Conservation (phyloP, 2,797 vertebrate genomes). For the Psittacula echo region DNA sequence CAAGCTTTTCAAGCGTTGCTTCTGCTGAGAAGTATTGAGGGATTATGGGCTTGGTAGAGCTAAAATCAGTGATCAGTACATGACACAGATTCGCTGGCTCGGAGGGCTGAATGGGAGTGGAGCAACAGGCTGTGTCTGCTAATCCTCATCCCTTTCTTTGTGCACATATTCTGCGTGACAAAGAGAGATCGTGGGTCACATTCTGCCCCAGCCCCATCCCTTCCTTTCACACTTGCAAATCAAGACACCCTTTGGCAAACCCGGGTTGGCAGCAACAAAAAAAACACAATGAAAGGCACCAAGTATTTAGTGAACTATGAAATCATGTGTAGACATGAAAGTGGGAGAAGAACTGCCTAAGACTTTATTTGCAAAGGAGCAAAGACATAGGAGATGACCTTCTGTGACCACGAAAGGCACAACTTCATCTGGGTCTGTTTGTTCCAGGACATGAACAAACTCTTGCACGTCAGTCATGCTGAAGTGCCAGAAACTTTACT, state of each 20-base stretch:
- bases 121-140: neutral
- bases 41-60: neutral
- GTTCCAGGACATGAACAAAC: neutral
- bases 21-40: neutral
- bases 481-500: neutral
- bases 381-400: conserved; percentile 62
- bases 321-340: neutral
- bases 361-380: neutral
- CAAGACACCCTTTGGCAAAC: neutral
- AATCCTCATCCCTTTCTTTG: conserved; percentile 32
- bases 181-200: neutral
- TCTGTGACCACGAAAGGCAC: conserved; percentile 35
- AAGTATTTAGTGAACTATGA: neutral
- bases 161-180: neutral
- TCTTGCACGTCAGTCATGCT: neutral
- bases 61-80: neutral
- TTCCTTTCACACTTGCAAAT: neutral
- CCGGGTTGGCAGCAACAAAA: neutral
- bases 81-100: rapidly evolving
- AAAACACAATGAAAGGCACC: neutral
- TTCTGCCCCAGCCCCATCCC: neutral
- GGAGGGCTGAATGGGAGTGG: neutral
- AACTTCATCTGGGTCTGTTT: conserved; percentile 45
- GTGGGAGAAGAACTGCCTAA: neutral
- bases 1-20: rapidly evolving